Evolutionary conservation across 2,888 invertebrate species (phyloP).

Genomic region (Ceraclea dissimilis): DNA sequence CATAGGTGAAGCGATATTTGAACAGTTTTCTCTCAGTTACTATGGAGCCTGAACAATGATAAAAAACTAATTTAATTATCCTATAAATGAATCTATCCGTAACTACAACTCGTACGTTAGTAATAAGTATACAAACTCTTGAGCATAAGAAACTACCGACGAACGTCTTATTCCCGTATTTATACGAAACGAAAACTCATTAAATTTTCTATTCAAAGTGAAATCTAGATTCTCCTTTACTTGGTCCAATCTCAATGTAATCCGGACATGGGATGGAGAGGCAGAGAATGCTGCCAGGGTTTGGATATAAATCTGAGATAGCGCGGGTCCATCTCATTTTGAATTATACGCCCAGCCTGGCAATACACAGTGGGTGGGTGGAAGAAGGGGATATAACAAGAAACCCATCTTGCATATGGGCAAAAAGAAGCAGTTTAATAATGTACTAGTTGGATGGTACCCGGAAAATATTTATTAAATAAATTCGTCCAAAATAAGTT

Average conservation of each 20-base stretch:
- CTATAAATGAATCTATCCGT: no score
- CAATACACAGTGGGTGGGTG: slow-evolving; percentile 7
- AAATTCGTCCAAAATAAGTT: no score
- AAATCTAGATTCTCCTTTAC: slow-evolving; percentile 6
- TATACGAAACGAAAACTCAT: neutral
- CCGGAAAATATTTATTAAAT: no score
- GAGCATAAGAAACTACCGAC: no score
- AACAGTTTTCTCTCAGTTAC: no score
- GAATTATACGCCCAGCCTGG: slow-evolving; percentile 26
- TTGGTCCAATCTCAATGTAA: slow-evolving; percentile 25
- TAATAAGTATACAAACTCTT: no score
- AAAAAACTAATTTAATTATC: no score
- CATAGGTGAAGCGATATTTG: no score
- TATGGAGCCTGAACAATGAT: no score
- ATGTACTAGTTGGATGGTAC: no score
- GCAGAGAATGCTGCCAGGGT: slow-evolving; percentile 15
- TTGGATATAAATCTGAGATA: slow-evolving; percentile 27
- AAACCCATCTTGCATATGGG: slow-evolving; percentile 7
- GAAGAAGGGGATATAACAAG: slow-evolving; percentile 1
- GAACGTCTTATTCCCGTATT: no score
- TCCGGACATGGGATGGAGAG: slow-evolving; percentile 22
- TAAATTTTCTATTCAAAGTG: slow-evolving; percentile 2
- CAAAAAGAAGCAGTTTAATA: neutral
- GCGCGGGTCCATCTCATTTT: slow-evolving; percentile 27
- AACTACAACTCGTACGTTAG: no score